Evolutionary conservation across 2,797 vertebrate species (phyloP).

Genomic region (Myiotriccus ornatus): DNA sequence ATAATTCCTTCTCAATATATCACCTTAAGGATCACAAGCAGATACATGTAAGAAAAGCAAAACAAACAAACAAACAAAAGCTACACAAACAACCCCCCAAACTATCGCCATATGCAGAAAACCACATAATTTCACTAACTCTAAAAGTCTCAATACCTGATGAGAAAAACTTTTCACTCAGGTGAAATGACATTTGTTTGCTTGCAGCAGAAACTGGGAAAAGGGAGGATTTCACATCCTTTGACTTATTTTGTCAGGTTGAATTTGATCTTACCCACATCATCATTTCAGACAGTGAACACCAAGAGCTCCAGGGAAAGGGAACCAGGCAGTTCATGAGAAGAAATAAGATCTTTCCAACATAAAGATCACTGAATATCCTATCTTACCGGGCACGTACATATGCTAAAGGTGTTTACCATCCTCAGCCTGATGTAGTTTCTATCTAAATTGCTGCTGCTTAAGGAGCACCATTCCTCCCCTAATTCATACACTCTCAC

Average conservation of each 20-base stretch:
- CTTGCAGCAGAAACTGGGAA: not conserved
- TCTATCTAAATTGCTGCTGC: not conserved
- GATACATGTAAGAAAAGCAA: not conserved
- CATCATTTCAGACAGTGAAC: constrained; percentile 1
- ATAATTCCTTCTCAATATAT: not conserved
- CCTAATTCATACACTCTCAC: not conserved
- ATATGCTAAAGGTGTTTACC: not conserved
- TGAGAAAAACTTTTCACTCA: not conserved
- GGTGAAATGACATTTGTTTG: not conserved
- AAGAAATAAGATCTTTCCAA: not conserved
- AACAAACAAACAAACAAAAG: not conserved
- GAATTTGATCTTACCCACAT: not conserved
- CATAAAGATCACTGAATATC: not conserved
- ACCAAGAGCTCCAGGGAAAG: not conserved
- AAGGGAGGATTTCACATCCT: not conserved
- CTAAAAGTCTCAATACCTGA: not conserved
- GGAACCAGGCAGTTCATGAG: not conserved
- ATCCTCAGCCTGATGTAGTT: not conserved
- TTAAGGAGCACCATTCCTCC: not conserved
- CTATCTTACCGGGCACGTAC: not conserved
- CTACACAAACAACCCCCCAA: not conserved
- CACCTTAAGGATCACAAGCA: not conserved
- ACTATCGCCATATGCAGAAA: not conserved
- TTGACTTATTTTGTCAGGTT: constrained; percentile 23
- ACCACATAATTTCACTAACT: not conserved